Evolutionary conservation across 2,113 vertebrate species (phyloP).

Genomic region (Tetrao urogallus): DNA sequence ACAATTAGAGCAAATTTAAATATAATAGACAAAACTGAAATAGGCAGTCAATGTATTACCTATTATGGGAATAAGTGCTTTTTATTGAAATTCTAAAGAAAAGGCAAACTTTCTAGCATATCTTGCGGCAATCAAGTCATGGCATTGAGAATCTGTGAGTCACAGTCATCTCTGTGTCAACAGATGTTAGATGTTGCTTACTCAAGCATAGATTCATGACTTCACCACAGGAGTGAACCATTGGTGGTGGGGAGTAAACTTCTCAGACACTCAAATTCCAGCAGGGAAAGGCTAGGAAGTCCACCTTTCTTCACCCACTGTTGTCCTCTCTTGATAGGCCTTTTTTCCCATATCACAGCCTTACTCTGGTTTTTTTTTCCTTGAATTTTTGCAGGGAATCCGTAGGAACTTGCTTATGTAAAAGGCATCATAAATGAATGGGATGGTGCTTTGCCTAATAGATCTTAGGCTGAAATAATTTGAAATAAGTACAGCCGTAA

Average conservation of each 20-base stretch:
- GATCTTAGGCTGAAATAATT: neutral
- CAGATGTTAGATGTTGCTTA: neutral
- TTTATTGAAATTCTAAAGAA: constrained; percentile 9
- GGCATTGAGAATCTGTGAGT: constrained; percentile 66
- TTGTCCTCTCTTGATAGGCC: neutral
- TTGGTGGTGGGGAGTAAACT: neutral
- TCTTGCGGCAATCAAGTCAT: constrained; percentile 60
- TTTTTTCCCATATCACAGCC: neutral
- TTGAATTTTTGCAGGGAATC: neutral
- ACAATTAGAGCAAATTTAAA: neutral
- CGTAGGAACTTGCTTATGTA: neutral
- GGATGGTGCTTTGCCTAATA: neutral
- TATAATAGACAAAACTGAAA: neutral
- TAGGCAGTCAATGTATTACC: neutral
- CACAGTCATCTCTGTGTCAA: constrained; percentile 63
- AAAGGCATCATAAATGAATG: neutral
- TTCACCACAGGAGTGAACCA: constrained; percentile 45
- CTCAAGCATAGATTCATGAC: constrained; percentile 43
- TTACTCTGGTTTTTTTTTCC: neutral
- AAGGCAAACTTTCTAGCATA: constrained; percentile 60
- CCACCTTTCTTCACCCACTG: neutral
- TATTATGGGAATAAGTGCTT: constrained; percentile 19
- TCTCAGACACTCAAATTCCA: neutral
- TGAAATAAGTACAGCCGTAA: neutral
- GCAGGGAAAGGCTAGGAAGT: neutral